Percentiles rank a stretch among this genome's conserved stretches.
Evolutionary conservation across 2,113 vertebrate genomes (phyloP).

Genomic region (Asarcornis scutulata): DNA sequence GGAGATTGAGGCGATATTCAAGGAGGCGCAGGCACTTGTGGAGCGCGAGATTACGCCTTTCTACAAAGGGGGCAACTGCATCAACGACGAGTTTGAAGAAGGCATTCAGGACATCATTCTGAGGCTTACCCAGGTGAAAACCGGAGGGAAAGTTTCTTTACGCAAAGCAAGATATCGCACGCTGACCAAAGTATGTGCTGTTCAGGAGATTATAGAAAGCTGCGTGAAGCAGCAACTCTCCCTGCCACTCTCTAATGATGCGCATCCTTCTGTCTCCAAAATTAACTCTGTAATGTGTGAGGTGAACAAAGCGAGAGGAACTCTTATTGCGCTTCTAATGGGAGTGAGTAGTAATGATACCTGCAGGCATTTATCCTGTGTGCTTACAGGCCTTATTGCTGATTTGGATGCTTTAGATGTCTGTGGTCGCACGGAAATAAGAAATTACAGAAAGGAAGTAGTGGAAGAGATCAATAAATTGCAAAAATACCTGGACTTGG

Average conservation of each 20-base stretch:
- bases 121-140: constrained; percentile 93
- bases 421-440: constrained; percentile 85
- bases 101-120: constrained; percentile 89
- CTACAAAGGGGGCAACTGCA: constrained; percentile 77
- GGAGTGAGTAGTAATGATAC: constrained; percentile 90
- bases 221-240: constrained; percentile 85
- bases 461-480: constrained; percentile 95
- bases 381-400: constrained; percentile 91
- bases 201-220: constrained; percentile 91
- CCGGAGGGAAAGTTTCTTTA: constrained; percentile 88
- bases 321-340: constrained; percentile 92
- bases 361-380: constrained; percentile 90
- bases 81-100: constrained; percentile 90
- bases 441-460: constrained; percentile 94
- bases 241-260: constrained; percentile 90
- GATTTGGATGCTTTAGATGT: constrained; percentile 95
- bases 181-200: constrained; percentile 88
- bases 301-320: constrained; percentile 90
- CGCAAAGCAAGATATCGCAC: constrained; percentile 92
- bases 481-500: constrained; percentile 91
- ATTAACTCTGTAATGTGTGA: constrained; percentile 94
- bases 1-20: constrained; percentile 88
- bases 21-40: constrained; percentile 86
- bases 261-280: constrained; percentile 87
- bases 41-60: constrained; percentile 84